Evolutionary conservation across 1,140 invertebrate species (phyloP).

Genomic region (Drosophila biarmipes): DNA sequence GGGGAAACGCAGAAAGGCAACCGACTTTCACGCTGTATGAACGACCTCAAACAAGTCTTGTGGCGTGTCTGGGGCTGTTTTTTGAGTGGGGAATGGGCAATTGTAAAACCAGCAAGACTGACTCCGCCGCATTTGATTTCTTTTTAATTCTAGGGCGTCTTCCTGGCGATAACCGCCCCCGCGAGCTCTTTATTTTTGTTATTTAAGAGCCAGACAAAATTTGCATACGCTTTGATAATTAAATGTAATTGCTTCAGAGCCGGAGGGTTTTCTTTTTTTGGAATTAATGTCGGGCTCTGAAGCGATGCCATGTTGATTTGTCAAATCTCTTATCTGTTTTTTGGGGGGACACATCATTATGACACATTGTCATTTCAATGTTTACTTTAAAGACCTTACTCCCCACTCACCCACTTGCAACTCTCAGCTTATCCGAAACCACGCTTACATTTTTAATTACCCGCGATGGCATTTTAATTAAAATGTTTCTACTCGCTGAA

Average conservation of each 20-base stretch:
- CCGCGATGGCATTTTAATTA: conserved; percentile 54
- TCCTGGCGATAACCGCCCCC: conserved; percentile 1
- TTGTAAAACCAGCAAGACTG: conserved; percentile 6
- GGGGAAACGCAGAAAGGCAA: conserved; percentile 4
- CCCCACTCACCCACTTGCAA: neutral
- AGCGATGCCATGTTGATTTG: conserved; percentile 20
- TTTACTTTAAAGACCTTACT: neutral
- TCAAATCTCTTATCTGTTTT: conserved; percentile 11
- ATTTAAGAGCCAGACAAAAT: conserved; percentile 23
- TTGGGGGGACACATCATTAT: neutral
- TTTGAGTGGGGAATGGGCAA: neutral
- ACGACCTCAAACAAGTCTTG: conserved; percentile 38
- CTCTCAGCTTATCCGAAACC: conserved; percentile 14
- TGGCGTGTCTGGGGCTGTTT: neutral
- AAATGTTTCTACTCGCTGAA: conserved; percentile 17
- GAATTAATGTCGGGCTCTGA: conserved; percentile 15
- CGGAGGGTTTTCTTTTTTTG: conserved; percentile 1
- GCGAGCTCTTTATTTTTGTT: conserved; percentile 10
- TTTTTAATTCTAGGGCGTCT: conserved; percentile 26
- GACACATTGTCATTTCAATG: conserved; percentile 9
- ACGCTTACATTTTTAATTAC: conserved; percentile 26
- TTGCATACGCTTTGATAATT: conserved; percentile 68
- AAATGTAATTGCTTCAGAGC: conserved; percentile 63
- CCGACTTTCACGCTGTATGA: conserved; percentile 39
- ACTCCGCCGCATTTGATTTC: conserved; percentile 39